These are phyloP conservation scores for Trialeurodes vaporariorum DNA, from an alignment of 1,140 invertebrate species.

Conservation along the genomic window DNA sequence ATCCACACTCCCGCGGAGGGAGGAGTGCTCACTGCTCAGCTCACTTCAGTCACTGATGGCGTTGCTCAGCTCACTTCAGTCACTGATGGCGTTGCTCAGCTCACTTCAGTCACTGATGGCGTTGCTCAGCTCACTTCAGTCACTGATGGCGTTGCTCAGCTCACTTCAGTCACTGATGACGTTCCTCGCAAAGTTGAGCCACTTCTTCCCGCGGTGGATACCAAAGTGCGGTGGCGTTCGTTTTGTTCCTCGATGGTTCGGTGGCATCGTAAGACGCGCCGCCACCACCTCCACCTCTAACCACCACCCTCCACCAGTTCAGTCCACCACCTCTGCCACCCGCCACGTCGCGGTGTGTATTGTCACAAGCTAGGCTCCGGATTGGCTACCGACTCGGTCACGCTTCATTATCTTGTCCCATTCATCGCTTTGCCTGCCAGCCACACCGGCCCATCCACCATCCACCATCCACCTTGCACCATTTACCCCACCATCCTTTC, in stretches of 20 bases:
- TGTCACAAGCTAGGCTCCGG: too few species aligned
- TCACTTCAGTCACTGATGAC: slow-evolving; percentile 2
- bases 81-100: too few species aligned
- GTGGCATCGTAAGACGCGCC: slow-evolving; percentile 3
- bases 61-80: too few species aligned
- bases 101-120: too few species aligned
- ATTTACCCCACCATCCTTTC: too few species aligned
- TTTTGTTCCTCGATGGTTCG: slow-evolving; percentile 5
- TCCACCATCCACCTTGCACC: background rate
- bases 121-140: too few species aligned
- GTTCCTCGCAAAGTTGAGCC: slow-evolving; percentile 8
- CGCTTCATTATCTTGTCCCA: background rate
- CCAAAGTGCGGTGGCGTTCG: background rate
- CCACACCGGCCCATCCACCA: background rate
- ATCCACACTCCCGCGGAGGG: too few species aligned
- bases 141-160: too few species aligned
- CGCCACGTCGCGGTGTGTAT: too few species aligned
- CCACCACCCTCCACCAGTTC: slow-evolving; percentile 2
- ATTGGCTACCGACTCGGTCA: background rate
- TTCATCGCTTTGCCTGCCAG: background rate
- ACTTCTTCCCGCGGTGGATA: background rate
- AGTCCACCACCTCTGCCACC: too few species aligned
- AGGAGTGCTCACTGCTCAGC: too few species aligned
- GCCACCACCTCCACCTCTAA: slow-evolving; percentile 1
- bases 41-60: too few species aligned